Evolutionary conservation across 23 tunicate species (phyloP).

Genomic region (Trididemnum clinides): DNA sequence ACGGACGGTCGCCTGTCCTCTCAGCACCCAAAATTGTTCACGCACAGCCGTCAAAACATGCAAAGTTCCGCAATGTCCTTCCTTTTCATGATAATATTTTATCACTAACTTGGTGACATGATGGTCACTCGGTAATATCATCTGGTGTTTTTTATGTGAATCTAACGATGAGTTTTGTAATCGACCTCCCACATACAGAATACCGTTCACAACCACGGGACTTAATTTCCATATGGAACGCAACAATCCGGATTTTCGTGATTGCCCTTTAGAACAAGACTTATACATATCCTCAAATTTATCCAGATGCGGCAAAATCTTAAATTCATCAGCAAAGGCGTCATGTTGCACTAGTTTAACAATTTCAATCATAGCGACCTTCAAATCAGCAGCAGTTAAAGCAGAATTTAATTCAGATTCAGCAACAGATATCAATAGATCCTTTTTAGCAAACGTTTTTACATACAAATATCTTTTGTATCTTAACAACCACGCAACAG

Average conservation of each 20-base stretch:
- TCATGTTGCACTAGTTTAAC: neutral
- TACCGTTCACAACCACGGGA: neutral
- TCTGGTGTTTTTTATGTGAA: conserved; percentile 8
- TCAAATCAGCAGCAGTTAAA: neutral
- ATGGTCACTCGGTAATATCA: conserved; percentile 16
- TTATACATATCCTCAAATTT: neutral
- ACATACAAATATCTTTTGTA: too few species aligned
- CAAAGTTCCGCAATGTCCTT: conserved; percentile 38
- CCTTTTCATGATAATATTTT: neutral
- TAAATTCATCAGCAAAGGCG: neutral
- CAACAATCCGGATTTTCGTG: neutral
- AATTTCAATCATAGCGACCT: neutral
- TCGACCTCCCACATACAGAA: conserved; percentile 30
- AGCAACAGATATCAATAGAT: too few species aligned
- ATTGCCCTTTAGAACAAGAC: neutral
- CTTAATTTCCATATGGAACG: neutral
- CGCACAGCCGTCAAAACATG: conserved; percentile 28
- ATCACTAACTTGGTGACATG: neutral
- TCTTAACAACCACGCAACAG: too few species aligned
- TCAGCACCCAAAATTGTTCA: conserved; percentile 18
- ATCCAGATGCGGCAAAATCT: neutral
- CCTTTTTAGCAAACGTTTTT: too few species aligned
- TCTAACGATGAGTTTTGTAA: neutral
- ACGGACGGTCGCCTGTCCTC: conserved; percentile 29
- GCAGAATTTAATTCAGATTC: neutral